Percentiles rank a stretch among this genome's conserved stretches.
Evolutionary conservation across 2,888 invertebrate species (phyloP).

Genomic region (Proisotoma minuta): DNA sequence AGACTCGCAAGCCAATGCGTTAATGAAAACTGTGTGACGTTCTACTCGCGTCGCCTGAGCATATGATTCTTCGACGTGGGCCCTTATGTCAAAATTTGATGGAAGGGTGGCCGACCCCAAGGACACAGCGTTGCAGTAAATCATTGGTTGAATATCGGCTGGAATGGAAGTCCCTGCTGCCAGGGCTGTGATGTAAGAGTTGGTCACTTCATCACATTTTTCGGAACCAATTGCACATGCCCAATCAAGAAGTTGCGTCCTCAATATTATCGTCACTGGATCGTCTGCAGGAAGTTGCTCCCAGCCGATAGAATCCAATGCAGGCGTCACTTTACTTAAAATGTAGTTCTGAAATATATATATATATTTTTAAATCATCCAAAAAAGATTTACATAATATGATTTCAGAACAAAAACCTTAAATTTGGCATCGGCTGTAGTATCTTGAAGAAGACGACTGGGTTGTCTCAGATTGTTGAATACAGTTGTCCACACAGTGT

Average conservation of each 20-base stretch:
- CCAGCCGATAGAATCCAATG: constrained; percentile 16
- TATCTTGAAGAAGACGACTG: constrained; percentile 10
- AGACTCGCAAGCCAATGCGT: constrained; percentile 14
- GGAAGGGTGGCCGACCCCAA: background rate
- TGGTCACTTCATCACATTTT: constrained; percentile 14
- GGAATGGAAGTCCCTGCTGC: constrained; percentile 7
- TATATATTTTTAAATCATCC: constrained; percentile 4
- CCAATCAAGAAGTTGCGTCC: constrained; percentile 32
- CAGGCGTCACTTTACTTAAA: constrained; percentile 7
- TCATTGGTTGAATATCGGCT: constrained; percentile 28
- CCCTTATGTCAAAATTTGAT: background rate
- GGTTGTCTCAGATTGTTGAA: constrained; percentile 22
- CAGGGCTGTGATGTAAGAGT: constrained; percentile 6
- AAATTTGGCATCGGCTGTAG: constrained; percentile 8
- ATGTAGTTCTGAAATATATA: constrained; percentile 13
- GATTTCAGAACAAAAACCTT: background rate
- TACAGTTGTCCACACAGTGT: constrained; percentile 37
- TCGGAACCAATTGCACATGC: constrained; percentile 25
- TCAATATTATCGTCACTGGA: constrained; percentile 16
- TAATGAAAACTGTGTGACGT: constrained; percentile 5
- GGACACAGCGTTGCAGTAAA: constrained; percentile 22
- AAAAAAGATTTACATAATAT: background rate
- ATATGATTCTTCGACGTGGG: background rate
- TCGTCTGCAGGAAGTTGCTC: constrained; percentile 15
- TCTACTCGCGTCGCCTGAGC: background rate